phyloP scores from a whole-genome alignment of 2,797 vertebrate genomes.

The Phataginus tricuspis region DNA sequence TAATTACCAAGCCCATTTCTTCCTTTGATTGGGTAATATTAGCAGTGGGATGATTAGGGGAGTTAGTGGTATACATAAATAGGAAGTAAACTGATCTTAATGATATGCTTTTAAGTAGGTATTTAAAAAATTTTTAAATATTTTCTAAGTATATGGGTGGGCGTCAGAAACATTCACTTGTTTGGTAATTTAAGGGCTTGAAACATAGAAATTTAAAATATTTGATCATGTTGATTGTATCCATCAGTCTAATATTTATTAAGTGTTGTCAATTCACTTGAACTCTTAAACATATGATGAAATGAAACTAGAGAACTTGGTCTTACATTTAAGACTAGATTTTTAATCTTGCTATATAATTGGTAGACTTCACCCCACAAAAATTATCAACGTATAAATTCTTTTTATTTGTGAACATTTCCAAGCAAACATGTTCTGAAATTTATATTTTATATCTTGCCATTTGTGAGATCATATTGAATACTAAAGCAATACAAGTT shows the following conservation, averaged over 20 bases:
- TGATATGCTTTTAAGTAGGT: neutral
- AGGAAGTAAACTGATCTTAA: neutral
- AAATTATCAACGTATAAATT: neutral
- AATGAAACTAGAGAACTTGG: conserved; percentile 6
- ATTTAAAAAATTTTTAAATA: neutral
- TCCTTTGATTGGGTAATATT: conserved; percentile 3
- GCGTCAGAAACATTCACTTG: neutral
- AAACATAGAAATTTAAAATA: neutral
- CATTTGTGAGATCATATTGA: neutral
- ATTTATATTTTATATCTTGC: neutral
- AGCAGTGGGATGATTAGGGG: neutral
- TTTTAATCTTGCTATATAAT: conserved; percentile 19
- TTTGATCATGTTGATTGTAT: conserved; percentile 16
- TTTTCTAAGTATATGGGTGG: neutral
- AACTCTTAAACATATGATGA: conserved; percentile 43
- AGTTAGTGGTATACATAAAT: neutral
- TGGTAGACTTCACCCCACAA: neutral
- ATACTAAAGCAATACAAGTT: neutral
- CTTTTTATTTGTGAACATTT: conserved; percentile 37
- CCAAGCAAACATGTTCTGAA: neutral
- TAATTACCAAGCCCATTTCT: neutral
- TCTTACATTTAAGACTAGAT: conserved; percentile 27
- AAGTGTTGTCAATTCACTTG: neutral
- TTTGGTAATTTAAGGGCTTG: conserved; percentile 23
- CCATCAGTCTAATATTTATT: neutral